Evolutionary conservation across 2,888 invertebrate species (phyloP), one percentile per base, ranked within the genome.

Genomic region (Isoperla grammatica): DNA sequence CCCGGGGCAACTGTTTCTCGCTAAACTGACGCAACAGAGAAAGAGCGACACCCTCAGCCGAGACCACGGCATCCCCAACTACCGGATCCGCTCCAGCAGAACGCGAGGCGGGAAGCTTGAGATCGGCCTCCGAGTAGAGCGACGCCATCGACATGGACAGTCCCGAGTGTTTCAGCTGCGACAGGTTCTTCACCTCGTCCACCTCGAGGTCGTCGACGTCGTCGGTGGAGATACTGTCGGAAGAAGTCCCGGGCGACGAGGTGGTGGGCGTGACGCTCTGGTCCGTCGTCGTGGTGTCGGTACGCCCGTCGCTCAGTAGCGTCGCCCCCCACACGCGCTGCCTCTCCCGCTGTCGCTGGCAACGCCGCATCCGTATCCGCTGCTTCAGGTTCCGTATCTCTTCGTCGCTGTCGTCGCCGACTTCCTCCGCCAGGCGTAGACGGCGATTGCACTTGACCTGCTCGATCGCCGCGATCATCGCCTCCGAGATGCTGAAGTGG

Each of bases 401-500:
- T 63, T 82, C 82, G 17, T 81, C 82, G 53, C 76, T 43, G 68
- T 70, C 29, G 63, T 68, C 60, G 65, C 66, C 70, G 45, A 75
- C 73, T 65, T 80, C 79, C 59, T 79, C 78, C 11, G 71, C 71
- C 46, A 78, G 65, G 59, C 75, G 74, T 58, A 78, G 72, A 63
- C 78, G 74, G 45, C 76, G 75, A 53, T 80, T 81, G 70, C 84
- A 86, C 70, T 84, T 84, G 8, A 86, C 79, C 73, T 74, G 84
- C 70, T 90, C 90, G 65, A 90, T 87, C 12, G 88, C 90, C 8
- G 88, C 83, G 64, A 91, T 91, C 70, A 91, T 82, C 0, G 89
- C 89, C 74, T 92, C 91, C 1, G 87, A 88, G 63, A 91, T 85
- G 69, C 83, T 85, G 72, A 92, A 91, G 75, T 92, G 91, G 0